Base-by-base conservation (phyloP, 1,140 invertebrate species). In the Rhagoletis pomonella region DNA sequence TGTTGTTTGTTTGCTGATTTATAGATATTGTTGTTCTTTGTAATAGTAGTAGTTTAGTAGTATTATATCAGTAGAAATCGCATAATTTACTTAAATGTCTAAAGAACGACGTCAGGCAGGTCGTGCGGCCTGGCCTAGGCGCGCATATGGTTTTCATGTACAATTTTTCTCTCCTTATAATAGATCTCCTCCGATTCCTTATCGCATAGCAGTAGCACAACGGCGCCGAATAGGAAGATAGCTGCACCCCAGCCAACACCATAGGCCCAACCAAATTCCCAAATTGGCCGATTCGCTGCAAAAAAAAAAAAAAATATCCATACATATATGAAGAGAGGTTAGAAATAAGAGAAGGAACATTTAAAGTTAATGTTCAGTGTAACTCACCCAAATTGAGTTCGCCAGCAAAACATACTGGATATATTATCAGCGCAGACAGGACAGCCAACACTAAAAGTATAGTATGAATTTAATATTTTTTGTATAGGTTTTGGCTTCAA, bases 101-200 rank as follows among this genome's bases (percentile, higher is more conserved):
- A 96, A 94, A 96, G 95, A 94, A 96, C 95, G 95, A 96, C 95
- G 93, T 96, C 95, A 95, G 95, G 95, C 95, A 96, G 95, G 95
- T 95, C 95, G 94, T 95, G 95, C 95, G 95, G 95, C 95, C 95
- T 96, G 92, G 91, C 92, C 95, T 96, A 96, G 95, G 95, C 95
- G 92, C 94, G 93, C 91, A 95, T 94, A 90, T 96, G 95, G 89
- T 96, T 95, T 88, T 96, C 95, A 89, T 96, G 95, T 87, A 96
- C 96, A 89, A 97, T 97, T 95, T 97, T 97, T 90, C 97, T 95
- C 93, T 99, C 98, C 94, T 99, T 99, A 94, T 99, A 99, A 94
- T 99, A 99, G 90, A 99, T 97, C 94, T 99, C 98, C 94, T 99
- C 98, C 89, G 97, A 98, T 93, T 99, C 98, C 93, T 99, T 99